phyloP scores from a whole-genome alignment of 2,113 vertebrate genomes.

The Rhagologus leucostigma region DNA sequence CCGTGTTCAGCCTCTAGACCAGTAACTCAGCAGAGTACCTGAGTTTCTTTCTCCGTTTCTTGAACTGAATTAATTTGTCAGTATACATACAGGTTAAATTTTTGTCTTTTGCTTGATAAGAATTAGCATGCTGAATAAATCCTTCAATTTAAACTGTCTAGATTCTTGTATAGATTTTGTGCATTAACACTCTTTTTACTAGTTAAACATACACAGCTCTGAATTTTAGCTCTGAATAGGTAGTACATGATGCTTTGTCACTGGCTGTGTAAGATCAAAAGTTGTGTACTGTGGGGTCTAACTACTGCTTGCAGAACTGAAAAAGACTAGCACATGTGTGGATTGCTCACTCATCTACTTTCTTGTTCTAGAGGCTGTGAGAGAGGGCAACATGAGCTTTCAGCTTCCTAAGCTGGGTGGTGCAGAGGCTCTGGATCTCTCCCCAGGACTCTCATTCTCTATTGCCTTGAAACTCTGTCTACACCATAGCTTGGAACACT shows the following conservation, averaged over 20 bases:
- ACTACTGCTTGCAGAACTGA: neutral
- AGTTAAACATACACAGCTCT: neutral
- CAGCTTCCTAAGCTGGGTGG: neutral
- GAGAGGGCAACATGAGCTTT: neutral
- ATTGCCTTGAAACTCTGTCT: neutral
- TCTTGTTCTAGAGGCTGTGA: neutral
- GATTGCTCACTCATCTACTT: neutral
- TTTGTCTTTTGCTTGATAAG: neutral
- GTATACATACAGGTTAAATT: neutral
- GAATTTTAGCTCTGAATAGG: neutral
- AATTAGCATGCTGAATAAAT: neutral
- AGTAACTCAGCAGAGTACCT: neutral
- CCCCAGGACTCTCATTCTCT: neutral
- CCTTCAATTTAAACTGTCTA: neutral
- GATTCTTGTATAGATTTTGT: neutral
- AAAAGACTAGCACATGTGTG: neutral
- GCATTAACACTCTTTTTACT: neutral
- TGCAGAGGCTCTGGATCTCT: neutral
- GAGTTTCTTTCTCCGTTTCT: neutral
- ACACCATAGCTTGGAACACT: neutral
- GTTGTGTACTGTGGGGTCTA: neutral
- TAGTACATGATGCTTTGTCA: neutral
- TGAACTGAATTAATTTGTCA: neutral
- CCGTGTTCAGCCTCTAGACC: fast-evolving
- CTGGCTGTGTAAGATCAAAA: neutral